A percentile compares a stretch with the other conserved stretches of the same genome.
These are phyloP conservation scores for Cartodere bifasciata DNA, from an alignment of 2,888 invertebrate genomes.

Conservation along the genomic window DNA sequence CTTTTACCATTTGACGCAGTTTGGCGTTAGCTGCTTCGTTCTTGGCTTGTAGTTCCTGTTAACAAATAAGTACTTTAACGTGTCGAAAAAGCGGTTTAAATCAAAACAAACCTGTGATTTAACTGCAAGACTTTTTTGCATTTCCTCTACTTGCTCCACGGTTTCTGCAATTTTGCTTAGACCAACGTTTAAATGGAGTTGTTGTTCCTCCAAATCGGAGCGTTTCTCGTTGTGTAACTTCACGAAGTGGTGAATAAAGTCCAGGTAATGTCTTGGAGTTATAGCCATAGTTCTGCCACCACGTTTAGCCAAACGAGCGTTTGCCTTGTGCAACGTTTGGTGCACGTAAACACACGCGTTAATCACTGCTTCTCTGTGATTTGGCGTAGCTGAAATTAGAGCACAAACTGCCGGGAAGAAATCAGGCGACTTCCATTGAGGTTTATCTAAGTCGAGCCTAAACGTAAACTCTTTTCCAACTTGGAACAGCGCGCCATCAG, in stretches of 20 bases:
- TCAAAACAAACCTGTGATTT: slow-evolving; percentile 62
- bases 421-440: slow-evolving; percentile 75
- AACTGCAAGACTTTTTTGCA: slow-evolving; percentile 96
- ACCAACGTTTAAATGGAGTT: slow-evolving; percentile 96
- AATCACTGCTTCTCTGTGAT: slow-evolving; percentile 92
- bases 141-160: slow-evolving; percentile 97
- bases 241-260: slow-evolving; percentile 99
- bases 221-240: slow-evolving; percentile 96
- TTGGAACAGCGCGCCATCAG: slow-evolving; percentile 87
- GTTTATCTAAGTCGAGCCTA: slow-evolving; percentile 85
- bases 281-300: slow-evolving; percentile 95
- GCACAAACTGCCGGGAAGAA: slow-evolving; percentile 83
- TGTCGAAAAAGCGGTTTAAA: neutral
- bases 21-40: slow-evolving; percentile 99
- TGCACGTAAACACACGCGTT: slow-evolving; percentile 98
- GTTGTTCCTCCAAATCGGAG: slow-evolving; percentile 96
- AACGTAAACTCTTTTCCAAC: slow-evolving; percentile 95
- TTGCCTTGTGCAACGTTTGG: slow-evolving; percentile 91
- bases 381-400: slow-evolving; percentile 56
- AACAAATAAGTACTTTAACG: slow-evolving; percentile 8
- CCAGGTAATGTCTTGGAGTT: slow-evolving; percentile 93
- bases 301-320: slow-evolving; percentile 76
- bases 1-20: slow-evolving; percentile 97
- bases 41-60: slow-evolving; percentile 86
- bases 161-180: slow-evolving; percentile 98